phyloP scores from a whole-genome alignment of 2,113 vertebrate species.

The Scolopax mira region DNA sequence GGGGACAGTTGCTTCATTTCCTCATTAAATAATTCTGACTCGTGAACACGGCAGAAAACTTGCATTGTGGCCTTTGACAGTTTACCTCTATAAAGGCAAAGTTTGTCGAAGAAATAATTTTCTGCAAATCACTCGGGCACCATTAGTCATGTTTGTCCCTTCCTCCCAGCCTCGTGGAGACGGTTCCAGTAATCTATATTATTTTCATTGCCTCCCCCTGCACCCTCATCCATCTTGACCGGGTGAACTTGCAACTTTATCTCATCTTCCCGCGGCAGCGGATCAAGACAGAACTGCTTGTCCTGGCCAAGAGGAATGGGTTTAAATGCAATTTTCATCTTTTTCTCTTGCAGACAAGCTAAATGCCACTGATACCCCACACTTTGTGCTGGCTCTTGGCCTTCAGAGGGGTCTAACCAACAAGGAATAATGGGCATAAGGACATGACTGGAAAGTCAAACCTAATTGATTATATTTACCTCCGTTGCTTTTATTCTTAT shows the following conservation, averaged over 20 bases:
- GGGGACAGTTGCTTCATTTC: neutral
- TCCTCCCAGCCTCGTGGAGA: neutral
- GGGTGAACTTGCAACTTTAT: neutral
- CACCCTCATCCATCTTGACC: neutral
- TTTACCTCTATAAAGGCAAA: constrained; percentile 8
- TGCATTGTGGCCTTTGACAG: neutral
- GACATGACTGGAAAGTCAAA: neutral
- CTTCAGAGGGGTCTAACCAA: neutral
- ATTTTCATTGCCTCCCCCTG: neutral
- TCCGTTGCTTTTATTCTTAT: neutral
- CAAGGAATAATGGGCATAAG: neutral
- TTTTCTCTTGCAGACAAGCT: neutral
- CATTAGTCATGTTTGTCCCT: neutral
- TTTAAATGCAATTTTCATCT: neutral
- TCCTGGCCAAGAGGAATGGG: neutral
- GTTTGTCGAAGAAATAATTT: constrained; percentile 22
- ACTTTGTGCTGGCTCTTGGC: accelerated
- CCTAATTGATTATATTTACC: neutral
- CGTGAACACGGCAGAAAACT: constrained; percentile 15
- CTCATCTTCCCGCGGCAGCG: neutral
- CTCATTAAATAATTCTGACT: constrained; percentile 39
- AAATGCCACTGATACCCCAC: neutral
- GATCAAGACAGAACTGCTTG: neutral
- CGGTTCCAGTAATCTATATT: neutral
- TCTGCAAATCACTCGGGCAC: neutral